Base-by-base conservation (phyloP, 2,113 vertebrate species). In the Oncorhynchus tshawytscha region DNA sequence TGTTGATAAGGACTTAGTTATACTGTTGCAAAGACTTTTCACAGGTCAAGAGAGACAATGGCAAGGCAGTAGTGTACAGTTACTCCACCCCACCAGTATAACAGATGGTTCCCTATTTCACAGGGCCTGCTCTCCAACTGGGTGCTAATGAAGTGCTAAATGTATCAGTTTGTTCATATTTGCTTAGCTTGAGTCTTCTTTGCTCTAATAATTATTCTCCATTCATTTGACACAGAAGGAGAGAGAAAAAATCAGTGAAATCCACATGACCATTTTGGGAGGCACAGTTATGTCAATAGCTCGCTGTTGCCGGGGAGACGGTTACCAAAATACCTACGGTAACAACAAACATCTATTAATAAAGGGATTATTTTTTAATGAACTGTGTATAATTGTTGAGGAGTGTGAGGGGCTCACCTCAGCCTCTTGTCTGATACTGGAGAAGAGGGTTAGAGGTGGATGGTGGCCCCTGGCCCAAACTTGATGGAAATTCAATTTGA, bases 271-370 rank as follows among this genome's bases (percentile, higher is more conserved):
- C 39, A 73, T 68, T 57, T 60, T 34, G 11, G 70, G 62, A 25
- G 48, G 60, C 75, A 31, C 57, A 77, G 18, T 73, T 45, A n/a
- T 48, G 73, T 59, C 27, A 39, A 68, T 68, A 49, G 18, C 29
- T 27, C 27, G 13, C 67, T 67, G 71, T 78, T 78, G 76, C 65
- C 66, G 25, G n/a, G 76, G 71, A 78, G 65, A 73, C 64, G 2
- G 70, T 54, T 24, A 27, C n/a, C 29, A 60, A 67, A 73, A 70
- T 54, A 65, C 25, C 12, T 20, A 48, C 8, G 39, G 71, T 57
- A 34, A 25, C 70, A 45, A 62, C 70, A 82, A 73, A 68, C 73
- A 77, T 78, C 54, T 81, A 67, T 67, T 79, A 82, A 82, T 78
- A 70, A 45, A 71, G 29, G n/a, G n/a, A 73, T 76, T 79, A 72